Percentiles rank a stretch among this genome's conserved stretches.
Conservation (phyloP, 2,888 invertebrate genomes). For the Coelopa pilipes region DNA sequence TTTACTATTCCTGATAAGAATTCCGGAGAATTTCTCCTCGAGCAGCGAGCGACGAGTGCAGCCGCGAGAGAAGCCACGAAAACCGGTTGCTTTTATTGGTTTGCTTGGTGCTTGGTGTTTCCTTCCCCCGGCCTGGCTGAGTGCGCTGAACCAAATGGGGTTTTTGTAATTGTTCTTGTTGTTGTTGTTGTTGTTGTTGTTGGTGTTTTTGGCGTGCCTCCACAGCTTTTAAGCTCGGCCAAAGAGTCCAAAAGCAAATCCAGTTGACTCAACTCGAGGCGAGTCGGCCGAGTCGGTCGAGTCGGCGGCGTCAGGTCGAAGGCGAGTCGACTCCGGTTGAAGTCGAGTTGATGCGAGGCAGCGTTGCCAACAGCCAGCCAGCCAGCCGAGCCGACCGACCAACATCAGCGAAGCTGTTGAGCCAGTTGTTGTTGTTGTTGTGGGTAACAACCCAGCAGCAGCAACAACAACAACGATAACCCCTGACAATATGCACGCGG, state of each 20-base stretch:
- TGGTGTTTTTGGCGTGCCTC: no score
- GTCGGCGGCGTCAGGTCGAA: no score
- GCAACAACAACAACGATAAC: not conserved
- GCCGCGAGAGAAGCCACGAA: not conserved
- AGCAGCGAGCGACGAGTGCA: no score
- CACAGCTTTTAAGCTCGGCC: constrained; percentile 31
- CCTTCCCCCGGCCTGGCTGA: not conserved
- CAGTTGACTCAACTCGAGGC: constrained; percentile 13
- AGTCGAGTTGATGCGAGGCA: no score
- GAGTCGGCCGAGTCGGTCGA: constrained; percentile 2
- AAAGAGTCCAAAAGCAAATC: not conserved
- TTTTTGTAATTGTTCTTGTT: constrained; percentile 34
- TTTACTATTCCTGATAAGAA: not conserved
- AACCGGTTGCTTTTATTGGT: constrained; percentile 26
- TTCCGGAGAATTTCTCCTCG: no score
- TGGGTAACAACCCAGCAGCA: constrained; percentile 15
- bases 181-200: constrained; percentile 35
- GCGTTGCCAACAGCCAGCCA: no score
- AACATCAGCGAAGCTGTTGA: constrained; percentile 17
- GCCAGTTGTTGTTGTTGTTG: constrained; percentile 10
- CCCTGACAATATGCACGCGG: constrained; percentile 14
- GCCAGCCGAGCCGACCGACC: no score
- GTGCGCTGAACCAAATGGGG: constrained; percentile 23
- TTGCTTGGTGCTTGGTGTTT: constrained; percentile 8
- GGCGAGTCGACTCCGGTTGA: no score